Percentiles rank a stretch among this genome's conserved stretches.
These are phyloP conservation scores for Ophraella communa DNA, from an alignment of 2,888 invertebrate species.

Conservation along the genomic window DNA sequence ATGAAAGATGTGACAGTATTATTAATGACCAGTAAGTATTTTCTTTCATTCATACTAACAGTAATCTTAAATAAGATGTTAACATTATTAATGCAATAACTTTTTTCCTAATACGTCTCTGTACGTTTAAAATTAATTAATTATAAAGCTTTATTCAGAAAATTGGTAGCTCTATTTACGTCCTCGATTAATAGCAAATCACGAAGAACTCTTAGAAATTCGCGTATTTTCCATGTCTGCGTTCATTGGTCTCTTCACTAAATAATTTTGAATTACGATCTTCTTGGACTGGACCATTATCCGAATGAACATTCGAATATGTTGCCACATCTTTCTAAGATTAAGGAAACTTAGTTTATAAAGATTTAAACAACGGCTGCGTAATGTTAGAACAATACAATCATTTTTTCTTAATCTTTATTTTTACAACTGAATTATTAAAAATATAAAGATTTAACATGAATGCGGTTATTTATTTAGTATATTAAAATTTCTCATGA, in stretches of 20 bases:
- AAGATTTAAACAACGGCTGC: background rate
- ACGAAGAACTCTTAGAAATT: background rate
- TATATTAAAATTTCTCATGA: background rate
- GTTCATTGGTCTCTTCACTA: background rate
- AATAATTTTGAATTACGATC: background rate
- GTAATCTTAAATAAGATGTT: background rate
- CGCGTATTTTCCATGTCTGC: background rate
- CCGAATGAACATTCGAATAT: background rate
- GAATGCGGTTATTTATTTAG: no score
- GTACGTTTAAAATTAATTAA: background rate
- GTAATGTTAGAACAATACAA: no score
- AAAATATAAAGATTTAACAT: no score
- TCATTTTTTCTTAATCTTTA: no score
- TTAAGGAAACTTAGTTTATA: no score
- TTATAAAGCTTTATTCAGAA: background rate
- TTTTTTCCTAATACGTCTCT: background rate
- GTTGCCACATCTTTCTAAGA: background rate
- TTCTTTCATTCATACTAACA: background rate
- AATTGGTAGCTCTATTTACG: background rate
- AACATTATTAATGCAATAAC: background rate
- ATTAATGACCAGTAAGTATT: conserved; percentile 17
- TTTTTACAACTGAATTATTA: no score
- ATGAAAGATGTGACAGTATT: background rate
- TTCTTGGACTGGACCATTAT: background rate
- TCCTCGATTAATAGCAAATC: background rate